Percentiles rank a stretch among this genome's conserved stretches.
Conservation (phyloP, 2,113 vertebrate species). For the Ctenodactylus gundi region DNA sequence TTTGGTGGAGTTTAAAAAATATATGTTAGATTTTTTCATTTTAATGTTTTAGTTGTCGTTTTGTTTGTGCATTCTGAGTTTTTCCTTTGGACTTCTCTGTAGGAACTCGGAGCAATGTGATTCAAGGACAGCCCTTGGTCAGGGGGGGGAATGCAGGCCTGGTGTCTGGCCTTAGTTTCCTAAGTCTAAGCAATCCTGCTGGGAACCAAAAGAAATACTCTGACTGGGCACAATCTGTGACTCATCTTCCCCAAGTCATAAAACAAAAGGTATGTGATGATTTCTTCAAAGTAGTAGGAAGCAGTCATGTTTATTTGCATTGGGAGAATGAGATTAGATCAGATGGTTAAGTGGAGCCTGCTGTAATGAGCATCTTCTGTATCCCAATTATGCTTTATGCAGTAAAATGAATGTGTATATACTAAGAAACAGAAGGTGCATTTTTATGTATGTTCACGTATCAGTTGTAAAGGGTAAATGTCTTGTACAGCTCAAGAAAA, state of each 20-base stretch:
- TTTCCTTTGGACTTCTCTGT: neutral
- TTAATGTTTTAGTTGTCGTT: slow-evolving; percentile 38
- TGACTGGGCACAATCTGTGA: slow-evolving; percentile 92
- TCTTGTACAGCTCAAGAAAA: slow-evolving; percentile 41
- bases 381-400: slow-evolving; percentile 49
- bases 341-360: slow-evolving; percentile 51
- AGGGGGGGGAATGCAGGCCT: slow-evolving; percentile 85
- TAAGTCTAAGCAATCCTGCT: slow-evolving; percentile 89
- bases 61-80: neutral
- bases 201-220: slow-evolving; percentile 87
- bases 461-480: slow-evolving; percentile 47
- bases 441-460: neutral
- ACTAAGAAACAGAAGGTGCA: slow-evolving; percentile 16
- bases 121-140: slow-evolving; percentile 82
- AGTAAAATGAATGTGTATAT: slow-evolving; percentile 8
- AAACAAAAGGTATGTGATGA: slow-evolving; percentile 88
- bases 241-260: slow-evolving; percentile 87
- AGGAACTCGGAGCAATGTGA: slow-evolving; percentile 65
- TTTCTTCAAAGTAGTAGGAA: slow-evolving; percentile 30
- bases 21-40: slow-evolving; percentile 24
- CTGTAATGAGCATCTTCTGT: slow-evolving; percentile 46
- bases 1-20: slow-evolving; percentile 2
- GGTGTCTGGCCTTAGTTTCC: slow-evolving; percentile 79
- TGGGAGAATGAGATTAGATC: slow-evolving; percentile 56
- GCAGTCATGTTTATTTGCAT: slow-evolving; percentile 11